Conservation (phyloP, 2,888 invertebrate genomes). For the Sturmia bella region DNA sequence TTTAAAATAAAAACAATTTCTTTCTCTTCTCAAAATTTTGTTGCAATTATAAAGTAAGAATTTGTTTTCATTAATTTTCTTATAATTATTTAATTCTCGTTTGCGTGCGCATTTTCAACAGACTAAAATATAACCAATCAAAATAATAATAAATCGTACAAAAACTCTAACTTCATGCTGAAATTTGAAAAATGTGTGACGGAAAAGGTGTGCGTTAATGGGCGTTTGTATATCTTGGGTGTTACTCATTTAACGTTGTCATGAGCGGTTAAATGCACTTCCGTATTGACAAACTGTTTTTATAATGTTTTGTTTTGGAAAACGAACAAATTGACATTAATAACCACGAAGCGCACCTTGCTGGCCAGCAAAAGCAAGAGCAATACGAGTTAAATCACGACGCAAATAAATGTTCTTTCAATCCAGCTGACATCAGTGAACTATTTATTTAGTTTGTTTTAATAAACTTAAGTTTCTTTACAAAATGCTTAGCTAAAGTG, state of each 20-base stretch:
- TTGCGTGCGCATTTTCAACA: too few relatives aligned
- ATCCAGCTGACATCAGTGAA: conserved; percentile 8
- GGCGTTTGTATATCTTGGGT: conserved; percentile 22
- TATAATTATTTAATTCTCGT: too few relatives aligned
- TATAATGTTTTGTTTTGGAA: background rate
- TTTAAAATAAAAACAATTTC: too few relatives aligned
- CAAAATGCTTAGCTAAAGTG: too few relatives aligned
- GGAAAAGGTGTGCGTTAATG: conserved; percentile 55
- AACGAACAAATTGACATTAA: conserved; percentile 56
- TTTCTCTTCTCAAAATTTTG: too few relatives aligned
- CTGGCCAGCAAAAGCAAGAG: background rate
- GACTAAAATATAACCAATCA: background rate
- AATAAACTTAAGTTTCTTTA: background rate
- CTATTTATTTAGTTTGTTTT: conserved; percentile 32
- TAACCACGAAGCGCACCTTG: conserved; percentile 62
- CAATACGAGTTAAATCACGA: background rate
- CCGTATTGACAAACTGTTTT: conserved; percentile 45
- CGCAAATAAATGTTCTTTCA: conserved; percentile 11
- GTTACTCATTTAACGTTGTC: conserved; percentile 11
- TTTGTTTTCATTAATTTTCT: too few relatives aligned
- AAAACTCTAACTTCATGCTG: conserved; percentile 10
- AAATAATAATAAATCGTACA: conserved; percentile 10
- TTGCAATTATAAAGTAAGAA: too few relatives aligned
- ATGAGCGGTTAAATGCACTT: conserved; percentile 58
- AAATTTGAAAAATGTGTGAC: conserved; percentile 36